Evolutionary conservation across 2,113 vertebrate species (phyloP), one percentile per base, ranked within the genome.

Genomic region (Phalacrocorax aristotelis): DNA sequence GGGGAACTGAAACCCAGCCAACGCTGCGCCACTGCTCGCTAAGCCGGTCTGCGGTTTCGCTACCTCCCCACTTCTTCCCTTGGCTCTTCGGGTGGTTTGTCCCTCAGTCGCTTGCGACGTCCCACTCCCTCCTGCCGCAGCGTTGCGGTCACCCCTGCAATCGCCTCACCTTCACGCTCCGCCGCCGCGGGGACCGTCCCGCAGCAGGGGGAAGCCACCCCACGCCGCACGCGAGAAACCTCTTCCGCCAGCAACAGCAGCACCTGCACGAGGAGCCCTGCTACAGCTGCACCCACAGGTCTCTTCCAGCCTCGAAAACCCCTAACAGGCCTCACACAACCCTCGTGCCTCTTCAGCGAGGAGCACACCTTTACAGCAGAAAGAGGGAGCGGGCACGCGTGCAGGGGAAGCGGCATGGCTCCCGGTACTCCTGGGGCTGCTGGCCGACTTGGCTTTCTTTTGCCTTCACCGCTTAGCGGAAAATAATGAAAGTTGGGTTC

Each of bases 1-100:
- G 85, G 78, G 90, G 84, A 89, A 46, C 61, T 32, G 94, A 90
- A 81, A 25, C 68, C 94, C 68, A 27, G 81, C 87, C 90, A 89
- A 4, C 5, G 7, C 32, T 1, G 2, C 13, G 83, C 18, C 76
- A 8, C 65, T 54, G 32, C 61, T 44, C 3, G 0, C 83, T 22
- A 0, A 15, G 7, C 46, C 44, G 7, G 14, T 16, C 42, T 40
- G 2, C 1, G 7, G 49, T 11, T 42, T 54, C 42, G 0, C 17
- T 27, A 6, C 64, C 74, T 69, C 49, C 49, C 20, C 6, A 0
- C 54, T 21, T 42, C 90, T 89, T 4, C 72, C 54, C 44, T 51
- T 16, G 62, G 40, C 27, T 11, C 49, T 71, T 55, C 16, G 58
- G 62, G 29, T 30, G 52, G 8, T 44, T 91, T 23, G 15, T 44